Percentiles rank a stretch among this genome's conserved stretches.
Conservation (phyloP, 1,140 invertebrate genomes). For the Trinorchestia longiramus region DNA sequence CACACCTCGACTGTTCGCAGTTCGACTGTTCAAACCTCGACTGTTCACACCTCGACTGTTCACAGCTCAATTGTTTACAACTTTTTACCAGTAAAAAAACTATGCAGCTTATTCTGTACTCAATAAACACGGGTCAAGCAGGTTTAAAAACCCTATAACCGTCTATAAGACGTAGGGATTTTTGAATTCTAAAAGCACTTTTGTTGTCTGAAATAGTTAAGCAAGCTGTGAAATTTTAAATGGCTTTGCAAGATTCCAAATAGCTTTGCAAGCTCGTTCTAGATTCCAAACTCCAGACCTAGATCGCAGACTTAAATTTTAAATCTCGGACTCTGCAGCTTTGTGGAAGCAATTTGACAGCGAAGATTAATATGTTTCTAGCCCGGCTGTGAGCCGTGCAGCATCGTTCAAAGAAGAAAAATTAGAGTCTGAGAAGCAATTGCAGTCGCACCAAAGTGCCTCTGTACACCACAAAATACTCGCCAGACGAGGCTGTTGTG, state of each 20-base stretch:
- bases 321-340: background rate
- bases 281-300: background rate
- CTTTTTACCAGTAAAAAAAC: too few species aligned
- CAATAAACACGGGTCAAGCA: too few species aligned
- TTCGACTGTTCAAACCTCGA: too few species aligned
- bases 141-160: too few species aligned
- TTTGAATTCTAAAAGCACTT: background rate
- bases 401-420: background rate
- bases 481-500: too few species aligned
- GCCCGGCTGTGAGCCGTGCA: background rate
- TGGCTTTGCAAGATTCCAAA: background rate
- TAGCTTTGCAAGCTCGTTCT: background rate
- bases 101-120: too few species aligned
- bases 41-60: too few species aligned
- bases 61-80: too few species aligned
- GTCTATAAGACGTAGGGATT: too few species aligned
- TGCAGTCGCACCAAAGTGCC: background rate
- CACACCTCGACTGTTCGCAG: too few species aligned
- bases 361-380: background rate
- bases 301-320: background rate
- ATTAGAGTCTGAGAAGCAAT: background rate
- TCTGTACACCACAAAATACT: too few species aligned
- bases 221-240: background rate
- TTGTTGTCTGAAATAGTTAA: background rate
- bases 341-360: conserved; percentile 36